phyloP scores from a whole-genome alignment of 2,797 vertebrate species.

The Urophycis tenuis region DNA sequence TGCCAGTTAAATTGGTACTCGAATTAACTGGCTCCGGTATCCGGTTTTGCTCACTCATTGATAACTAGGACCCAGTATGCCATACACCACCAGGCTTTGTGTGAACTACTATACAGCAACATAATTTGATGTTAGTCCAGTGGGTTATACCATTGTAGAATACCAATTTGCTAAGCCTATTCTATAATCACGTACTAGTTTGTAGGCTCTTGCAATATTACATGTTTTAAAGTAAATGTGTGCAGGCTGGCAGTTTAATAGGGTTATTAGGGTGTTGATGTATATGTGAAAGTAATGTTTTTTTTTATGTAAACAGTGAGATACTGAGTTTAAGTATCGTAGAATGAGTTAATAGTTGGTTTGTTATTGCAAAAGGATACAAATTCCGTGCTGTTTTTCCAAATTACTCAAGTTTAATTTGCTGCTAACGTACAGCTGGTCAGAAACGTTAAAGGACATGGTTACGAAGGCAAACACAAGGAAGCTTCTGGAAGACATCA shows the following conservation, averaged over 20 bases:
- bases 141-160: background rate
- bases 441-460: background rate
- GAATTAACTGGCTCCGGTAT: constrained; percentile 55
- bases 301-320: background rate
- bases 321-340: no score
- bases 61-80: constrained; percentile 45
- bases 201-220: background rate
- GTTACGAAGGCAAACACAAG: background rate
- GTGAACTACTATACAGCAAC: background rate
- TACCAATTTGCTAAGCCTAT: background rate
- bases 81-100: constrained; percentile 18
- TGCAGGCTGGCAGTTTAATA: no score
- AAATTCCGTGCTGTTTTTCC: background rate
- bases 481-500: background rate
- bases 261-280: background rate
- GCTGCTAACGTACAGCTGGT: background rate
- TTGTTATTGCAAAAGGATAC: background rate
- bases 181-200: background rate
- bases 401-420: background rate
- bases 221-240: background rate
- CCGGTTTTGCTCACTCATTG: constrained; percentile 65
- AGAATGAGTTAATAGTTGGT: no score
- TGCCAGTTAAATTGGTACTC: constrained; percentile 51
- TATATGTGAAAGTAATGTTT: background rate
- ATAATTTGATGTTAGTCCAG: background rate